Base-by-base conservation (phyloP, 2,113 vertebrate genomes). In the Tapirus terrestris region DNA sequence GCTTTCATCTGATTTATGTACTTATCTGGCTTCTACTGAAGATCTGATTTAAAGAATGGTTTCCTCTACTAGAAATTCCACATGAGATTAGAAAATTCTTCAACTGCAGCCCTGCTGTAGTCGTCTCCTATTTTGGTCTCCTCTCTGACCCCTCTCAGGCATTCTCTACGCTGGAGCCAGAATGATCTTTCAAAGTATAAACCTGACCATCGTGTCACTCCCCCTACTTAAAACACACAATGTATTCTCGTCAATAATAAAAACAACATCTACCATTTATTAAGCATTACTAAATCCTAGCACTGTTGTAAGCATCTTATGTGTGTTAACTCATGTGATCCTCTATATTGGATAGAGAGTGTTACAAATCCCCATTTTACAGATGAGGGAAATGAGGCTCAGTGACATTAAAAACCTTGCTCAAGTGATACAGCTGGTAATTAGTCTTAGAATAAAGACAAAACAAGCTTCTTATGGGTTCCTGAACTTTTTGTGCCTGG, bases 41-140 rank as follows among this genome's bases (percentile, higher is more conserved):
- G n/a, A 68, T 91, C 31, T 45, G 23, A 81, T 75, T 70, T 91
- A 72, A 97, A 91, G 73, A 91, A 63, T 56, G 20, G 33, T n/a
- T 93, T 91, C 48, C 43, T 61, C 68, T 75, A 60, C 81, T 75
- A 48, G 53, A 63, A 60, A 85, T 45, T 51, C 45, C 29, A 2
- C 53, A 27, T 82, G 70, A 43, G 39, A 45, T 82, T 67, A 53
- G 76, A 61, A 87, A 67, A 43, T 68, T 76, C 75, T 92, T 90
- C 39, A 60, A 29, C 80, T 83, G 82, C n/a, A 45, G 51, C 43
- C 1, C 8, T 61, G 17, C 43, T 43, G 0, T 16, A 2, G 58
- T 20, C 3, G 67, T 92, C 70, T 81, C 16, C 29, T 67, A 1
- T 56, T 23, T 10, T 11, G 9, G 23, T 45, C 65, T 76, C 27